phyloP scores from a whole-genome alignment of 2,113 vertebrate species.

The Lota lota region DNA sequence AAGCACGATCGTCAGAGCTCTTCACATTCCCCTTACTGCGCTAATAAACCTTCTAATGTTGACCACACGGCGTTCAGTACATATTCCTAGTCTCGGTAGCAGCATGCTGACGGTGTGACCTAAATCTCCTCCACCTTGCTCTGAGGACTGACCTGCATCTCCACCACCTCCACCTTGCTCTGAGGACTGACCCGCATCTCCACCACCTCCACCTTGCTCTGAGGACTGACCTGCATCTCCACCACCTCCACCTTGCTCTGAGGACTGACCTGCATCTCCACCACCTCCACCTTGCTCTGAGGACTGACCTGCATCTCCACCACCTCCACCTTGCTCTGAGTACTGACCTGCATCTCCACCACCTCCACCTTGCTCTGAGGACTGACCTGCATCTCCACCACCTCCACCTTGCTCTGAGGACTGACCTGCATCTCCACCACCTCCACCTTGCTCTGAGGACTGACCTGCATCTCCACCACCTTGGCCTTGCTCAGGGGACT shows the following conservation, averaged over 20 bases:
- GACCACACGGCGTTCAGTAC: no score
- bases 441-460: background rate
- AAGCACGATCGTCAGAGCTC: no score
- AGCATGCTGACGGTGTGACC: conserved; percentile 64
- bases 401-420: conserved; percentile 30
- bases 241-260: conserved; percentile 84
- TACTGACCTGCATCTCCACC: conserved; percentile 97
- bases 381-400: conserved; percentile 94
- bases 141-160: background rate
- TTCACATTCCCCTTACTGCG: no score
- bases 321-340: conserved; percentile 94
- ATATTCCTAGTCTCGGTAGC: no score
- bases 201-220: background rate
- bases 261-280: conserved; percentile 70
- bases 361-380: conserved; percentile 95
- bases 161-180: background rate
- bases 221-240: conserved; percentile 90
- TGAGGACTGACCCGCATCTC: conserved; percentile 84
- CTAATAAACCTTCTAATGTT: no score
- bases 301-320: conserved; percentile 93
- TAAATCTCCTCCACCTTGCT: conserved; percentile 82
- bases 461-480: conserved; percentile 98
- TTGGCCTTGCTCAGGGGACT: conserved; percentile 94
- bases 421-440: background rate
- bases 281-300: background rate